Evolutionary conservation across 1,140 invertebrate species (phyloP).

Genomic region (Dufourea novaeangliae): DNA sequence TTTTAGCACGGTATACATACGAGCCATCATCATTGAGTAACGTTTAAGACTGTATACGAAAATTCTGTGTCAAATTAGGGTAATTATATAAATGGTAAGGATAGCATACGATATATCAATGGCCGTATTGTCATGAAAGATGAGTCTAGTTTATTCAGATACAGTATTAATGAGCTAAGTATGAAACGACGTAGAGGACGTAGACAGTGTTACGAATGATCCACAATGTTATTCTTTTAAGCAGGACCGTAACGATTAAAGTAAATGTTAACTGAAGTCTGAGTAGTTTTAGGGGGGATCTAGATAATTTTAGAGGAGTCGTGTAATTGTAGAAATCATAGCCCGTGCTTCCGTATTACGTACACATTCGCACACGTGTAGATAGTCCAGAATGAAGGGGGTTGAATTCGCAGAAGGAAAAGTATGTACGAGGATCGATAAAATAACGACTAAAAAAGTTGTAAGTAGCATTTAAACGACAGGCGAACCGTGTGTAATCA

Average conservation of each 20-base stretch:
- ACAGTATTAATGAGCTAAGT: slow-evolving; percentile 61
- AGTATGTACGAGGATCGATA: not conserved
- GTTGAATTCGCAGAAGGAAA: not conserved
- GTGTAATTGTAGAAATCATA: slow-evolving; percentile 68
- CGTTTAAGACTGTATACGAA: slow-evolving; percentile 76
- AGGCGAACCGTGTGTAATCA: slow-evolving; percentile 40
- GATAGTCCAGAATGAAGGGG: not conserved
- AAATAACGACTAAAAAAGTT: not conserved
- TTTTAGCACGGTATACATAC: slow-evolving; percentile 68
- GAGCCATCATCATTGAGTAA: slow-evolving; percentile 68
- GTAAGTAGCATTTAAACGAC: slow-evolving; percentile 41
- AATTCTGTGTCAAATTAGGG: slow-evolving; percentile 77
- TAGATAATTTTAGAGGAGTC: slow-evolving; percentile 64
- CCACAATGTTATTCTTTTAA: slow-evolving; percentile 68
- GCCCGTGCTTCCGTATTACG: slow-evolving; percentile 71
- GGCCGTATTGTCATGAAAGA: slow-evolving; percentile 38
- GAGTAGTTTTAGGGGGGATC: slow-evolving; percentile 71
- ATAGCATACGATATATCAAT: slow-evolving; percentile 41
- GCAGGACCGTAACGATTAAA: slow-evolving; percentile 53
- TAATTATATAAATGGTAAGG: slow-evolving; percentile 54
- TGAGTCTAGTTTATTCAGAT: slow-evolving; percentile 56
- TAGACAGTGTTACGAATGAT: slow-evolving; percentile 60
- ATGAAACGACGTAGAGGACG: slow-evolving; percentile 48
- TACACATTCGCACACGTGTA: slow-evolving; percentile 64
- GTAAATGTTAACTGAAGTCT: slow-evolving; percentile 76